Conservation (phyloP, 2,888 invertebrate genomes). For the Bursaphelenchus okinawaensis region DNA sequence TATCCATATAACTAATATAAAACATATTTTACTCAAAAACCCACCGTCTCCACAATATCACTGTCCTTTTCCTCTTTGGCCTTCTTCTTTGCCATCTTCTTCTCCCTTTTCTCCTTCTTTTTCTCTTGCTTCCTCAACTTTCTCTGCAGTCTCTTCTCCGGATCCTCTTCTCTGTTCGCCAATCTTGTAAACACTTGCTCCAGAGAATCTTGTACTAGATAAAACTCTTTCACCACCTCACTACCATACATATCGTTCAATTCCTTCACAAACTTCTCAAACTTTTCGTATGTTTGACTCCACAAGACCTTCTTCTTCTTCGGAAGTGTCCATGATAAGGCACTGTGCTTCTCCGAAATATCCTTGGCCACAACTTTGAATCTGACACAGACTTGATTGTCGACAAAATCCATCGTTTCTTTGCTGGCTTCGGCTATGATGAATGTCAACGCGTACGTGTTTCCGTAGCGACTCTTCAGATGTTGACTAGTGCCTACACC, state of each 20-base stretch:
- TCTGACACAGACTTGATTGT: not conserved
- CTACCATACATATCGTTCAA: not conserved
- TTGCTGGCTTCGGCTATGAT: slow-evolving; percentile 4
- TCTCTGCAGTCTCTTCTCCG: too few relatives aligned
- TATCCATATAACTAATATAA: too few relatives aligned
- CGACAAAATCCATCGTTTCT: not conserved
- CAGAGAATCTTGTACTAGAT: not conserved
- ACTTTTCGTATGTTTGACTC: not conserved
- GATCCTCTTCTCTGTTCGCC: not conserved
- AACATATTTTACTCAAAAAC: too few relatives aligned
- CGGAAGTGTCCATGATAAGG: slow-evolving; percentile 3
- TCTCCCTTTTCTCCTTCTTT: too few relatives aligned
- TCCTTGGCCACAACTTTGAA: not conserved
- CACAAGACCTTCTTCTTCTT: not conserved
- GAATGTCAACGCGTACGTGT: slow-evolving; percentile 11
- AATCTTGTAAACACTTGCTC: not conserved
- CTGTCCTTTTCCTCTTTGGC: too few relatives aligned
- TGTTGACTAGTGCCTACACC: slow-evolving; percentile 30
- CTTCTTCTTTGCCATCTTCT: too few relatives aligned
- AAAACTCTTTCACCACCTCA: not conserved
- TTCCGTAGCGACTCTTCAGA: slow-evolving; percentile 20
- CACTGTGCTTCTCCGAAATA: not conserved
- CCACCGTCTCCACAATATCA: too few relatives aligned
- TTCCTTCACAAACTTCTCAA: not conserved
- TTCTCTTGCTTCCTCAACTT: too few relatives aligned